Conservation (phyloP, 2,888 invertebrate species). For the Saturnia pavonia region DNA sequence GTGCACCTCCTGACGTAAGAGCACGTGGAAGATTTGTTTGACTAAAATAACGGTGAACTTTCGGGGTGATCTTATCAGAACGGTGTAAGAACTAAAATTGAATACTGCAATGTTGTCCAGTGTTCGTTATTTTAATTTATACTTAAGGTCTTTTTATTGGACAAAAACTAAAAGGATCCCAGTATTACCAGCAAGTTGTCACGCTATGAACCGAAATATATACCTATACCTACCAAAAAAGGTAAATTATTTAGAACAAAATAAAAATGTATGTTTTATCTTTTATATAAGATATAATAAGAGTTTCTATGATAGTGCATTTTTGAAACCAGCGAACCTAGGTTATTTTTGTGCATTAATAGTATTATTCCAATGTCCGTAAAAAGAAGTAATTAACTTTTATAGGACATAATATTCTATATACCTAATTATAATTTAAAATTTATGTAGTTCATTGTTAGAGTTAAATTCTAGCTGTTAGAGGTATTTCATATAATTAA, state of each 20-base stretch:
- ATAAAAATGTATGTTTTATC: not conserved
- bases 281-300: not conserved
- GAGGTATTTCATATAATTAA: too few relatives aligned
- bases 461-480: too few relatives aligned
- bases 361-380: too few relatives aligned
- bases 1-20: constrained; percentile 21
- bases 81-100: constrained; percentile 2
- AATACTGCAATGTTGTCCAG: not conserved
- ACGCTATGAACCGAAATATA: constrained; percentile 1
- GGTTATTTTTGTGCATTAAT: too few relatives aligned
- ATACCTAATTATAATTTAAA: too few relatives aligned
- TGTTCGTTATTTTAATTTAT: constrained; percentile 1
- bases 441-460: too few relatives aligned
- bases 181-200: constrained; percentile 12
- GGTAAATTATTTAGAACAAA: not conserved
- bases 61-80: not conserved
- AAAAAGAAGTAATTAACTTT: too few relatives aligned
- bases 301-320: too few relatives aligned
- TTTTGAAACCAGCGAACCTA: too few relatives aligned
- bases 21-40: constrained; percentile 17
- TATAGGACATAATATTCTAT: too few relatives aligned
- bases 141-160: constrained; percentile 14
- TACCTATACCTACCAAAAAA: not conserved
- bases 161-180: constrained; percentile 4
- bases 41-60: not conserved